Evolutionary conservation across 1,140 invertebrate genomes (phyloP).

Genomic region (Trissolcus basalis): DNA sequence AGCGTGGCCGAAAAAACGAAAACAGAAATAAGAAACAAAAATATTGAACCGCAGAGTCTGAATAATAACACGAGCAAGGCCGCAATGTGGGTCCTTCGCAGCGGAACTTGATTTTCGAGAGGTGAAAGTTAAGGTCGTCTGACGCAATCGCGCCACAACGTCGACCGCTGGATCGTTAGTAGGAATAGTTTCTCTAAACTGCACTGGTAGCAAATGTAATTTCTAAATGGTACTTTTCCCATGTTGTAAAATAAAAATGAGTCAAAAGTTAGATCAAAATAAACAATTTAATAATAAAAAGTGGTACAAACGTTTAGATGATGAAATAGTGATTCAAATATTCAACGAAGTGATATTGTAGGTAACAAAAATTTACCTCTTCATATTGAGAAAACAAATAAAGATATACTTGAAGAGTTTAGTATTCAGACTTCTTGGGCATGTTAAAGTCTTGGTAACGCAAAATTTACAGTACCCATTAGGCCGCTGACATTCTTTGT

Average conservation of each 20-base stretch:
- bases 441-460: slow-evolving; percentile 57
- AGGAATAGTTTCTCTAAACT: slow-evolving; percentile 45
- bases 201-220: slow-evolving; percentile 17
- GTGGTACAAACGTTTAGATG: not conserved
- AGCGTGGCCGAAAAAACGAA: not conserved
- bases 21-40: slow-evolving; percentile 35
- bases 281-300: not conserved
- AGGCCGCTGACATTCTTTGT: slow-evolving; percentile 70
- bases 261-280: not conserved
- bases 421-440: slow-evolving; percentile 22
- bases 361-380: too few species aligned
- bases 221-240: slow-evolving; percentile 7
- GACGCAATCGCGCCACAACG: slow-evolving; percentile 52
- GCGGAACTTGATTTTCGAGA: slow-evolving; percentile 60
- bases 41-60: slow-evolving; percentile 9
- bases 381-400: slow-evolving; percentile 27
- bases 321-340: too few species aligned
- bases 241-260: not conserved
- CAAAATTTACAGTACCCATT: slow-evolving; percentile 70
- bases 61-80: slow-evolving; percentile 59
- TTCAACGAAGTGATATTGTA: too few species aligned
- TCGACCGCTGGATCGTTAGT: slow-evolving; percentile 32
- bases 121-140: slow-evolving; percentile 63
- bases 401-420: slow-evolving; percentile 17
- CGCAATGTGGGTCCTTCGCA: slow-evolving; percentile 39